Percentiles rank a stretch among this genome's conserved stretches.
phyloP scores from a whole-genome alignment of 1,140 invertebrate genomes.

The Rhopalosiphum maidis region DNA sequence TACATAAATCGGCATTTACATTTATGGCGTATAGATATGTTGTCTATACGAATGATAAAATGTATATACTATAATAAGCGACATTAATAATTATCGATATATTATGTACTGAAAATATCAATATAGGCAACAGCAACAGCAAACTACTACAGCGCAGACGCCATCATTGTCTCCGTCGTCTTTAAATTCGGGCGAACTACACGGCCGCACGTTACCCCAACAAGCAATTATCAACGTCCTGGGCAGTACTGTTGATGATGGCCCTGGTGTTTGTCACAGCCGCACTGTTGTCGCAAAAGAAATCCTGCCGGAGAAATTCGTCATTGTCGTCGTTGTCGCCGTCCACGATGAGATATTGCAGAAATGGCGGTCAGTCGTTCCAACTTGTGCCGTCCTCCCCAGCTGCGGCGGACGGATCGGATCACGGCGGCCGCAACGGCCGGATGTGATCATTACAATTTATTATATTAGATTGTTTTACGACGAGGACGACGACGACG shows the following conservation, averaged over 20 bases:
- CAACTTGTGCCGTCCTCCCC: neutral
- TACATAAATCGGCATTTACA: neutral
- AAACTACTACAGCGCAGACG: neutral
- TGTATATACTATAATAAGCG: neutral
- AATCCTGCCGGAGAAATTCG: neutral
- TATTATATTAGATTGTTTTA: neutral
- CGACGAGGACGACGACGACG: neutral
- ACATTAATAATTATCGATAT: neutral
- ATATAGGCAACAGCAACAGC: neutral
- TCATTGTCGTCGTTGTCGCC: neutral
- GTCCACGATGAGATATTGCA: neutral
- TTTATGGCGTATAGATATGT: neutral
- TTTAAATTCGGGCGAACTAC: neutral
- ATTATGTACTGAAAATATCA: neutral
- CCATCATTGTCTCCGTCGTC: neutral
- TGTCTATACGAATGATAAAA: neutral
- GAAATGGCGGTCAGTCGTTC: constrained; percentile 30
- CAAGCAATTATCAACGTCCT: neutral
- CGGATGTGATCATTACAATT: neutral
- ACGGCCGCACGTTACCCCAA: neutral
- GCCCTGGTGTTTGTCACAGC: neutral
- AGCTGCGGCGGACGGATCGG: neutral
- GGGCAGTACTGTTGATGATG: constrained; percentile 10
- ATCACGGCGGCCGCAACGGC: neutral
- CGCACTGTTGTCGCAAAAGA: neutral